These are phyloP conservation scores for Ceratina japonica DNA, from an alignment of 1,140 invertebrate species.

Conservation along the genomic window DNA sequence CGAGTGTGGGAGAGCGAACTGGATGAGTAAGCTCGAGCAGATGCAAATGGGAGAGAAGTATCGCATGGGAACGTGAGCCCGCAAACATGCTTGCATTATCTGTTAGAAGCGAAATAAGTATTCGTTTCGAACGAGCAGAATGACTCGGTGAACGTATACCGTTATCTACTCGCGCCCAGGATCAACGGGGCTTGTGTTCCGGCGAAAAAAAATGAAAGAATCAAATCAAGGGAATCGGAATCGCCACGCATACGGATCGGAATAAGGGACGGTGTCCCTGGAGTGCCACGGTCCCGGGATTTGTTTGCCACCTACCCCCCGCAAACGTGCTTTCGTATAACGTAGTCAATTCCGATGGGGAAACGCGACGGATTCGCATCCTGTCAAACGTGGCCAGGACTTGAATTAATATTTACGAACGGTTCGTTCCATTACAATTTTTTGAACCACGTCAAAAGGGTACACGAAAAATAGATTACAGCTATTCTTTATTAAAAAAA, in stretches of 20 bases:
- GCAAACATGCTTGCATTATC: neutral
- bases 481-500: neutral
- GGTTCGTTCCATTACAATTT: neutral
- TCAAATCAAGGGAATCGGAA: conserved; percentile 24
- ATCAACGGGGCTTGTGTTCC: conserved; percentile 22
- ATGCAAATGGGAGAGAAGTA: conserved; percentile 5
- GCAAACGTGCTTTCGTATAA: conserved; percentile 56
- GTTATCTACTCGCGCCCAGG: conserved; percentile 27
- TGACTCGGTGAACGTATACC: no score
- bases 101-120: neutral
- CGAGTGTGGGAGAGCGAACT: conserved; percentile 19
- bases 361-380: conserved; percentile 30
- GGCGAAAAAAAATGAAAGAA: neutral
- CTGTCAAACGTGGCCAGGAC: conserved; percentile 34
- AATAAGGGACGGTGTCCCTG: conserved; percentile 53
- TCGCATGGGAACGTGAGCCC: neutral
- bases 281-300: conserved; percentile 53
- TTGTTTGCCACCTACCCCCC: conserved; percentile 56
- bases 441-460: no score
- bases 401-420: conserved; percentile 59
- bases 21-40: conserved; percentile 4
- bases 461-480: neutral
- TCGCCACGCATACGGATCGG: conserved; percentile 16
- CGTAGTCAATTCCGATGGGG: conserved; percentile 42
- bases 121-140: neutral